phyloP scores from a whole-genome alignment of 2,113 vertebrate species.

The Ailurus styani region DNA sequence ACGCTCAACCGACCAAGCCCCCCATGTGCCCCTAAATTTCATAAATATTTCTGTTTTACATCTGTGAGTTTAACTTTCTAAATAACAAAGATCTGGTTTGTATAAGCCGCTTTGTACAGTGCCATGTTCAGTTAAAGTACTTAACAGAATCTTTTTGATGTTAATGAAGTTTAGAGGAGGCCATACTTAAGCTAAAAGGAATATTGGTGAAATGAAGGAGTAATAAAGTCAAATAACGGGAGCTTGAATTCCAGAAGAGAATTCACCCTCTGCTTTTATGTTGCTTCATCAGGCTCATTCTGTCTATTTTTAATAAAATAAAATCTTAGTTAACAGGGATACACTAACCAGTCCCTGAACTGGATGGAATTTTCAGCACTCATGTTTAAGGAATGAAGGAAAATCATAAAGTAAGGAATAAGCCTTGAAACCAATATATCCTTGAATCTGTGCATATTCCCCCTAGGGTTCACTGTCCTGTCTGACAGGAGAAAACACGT shows the following conservation, averaged over 20 bases:
- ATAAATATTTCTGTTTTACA: constrained; percentile 8
- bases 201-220: not conserved
- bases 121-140: constrained; percentile 5
- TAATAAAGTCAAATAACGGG: constrained; percentile 19
- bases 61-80: constrained; percentile 9
- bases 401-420: not conserved
- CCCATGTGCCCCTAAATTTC: not conserved
- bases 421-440: not conserved
- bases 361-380: not conserved
- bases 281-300: not conserved
- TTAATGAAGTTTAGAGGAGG: constrained; percentile 20
- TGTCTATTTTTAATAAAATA: not conserved
- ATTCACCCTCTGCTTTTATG: not conserved
- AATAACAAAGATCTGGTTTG: not conserved
- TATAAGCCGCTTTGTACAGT: constrained; percentile 9
- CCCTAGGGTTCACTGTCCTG: not conserved
- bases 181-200: constrained; percentile 11
- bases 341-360: not conserved
- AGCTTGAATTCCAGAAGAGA: not conserved
- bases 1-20: not conserved
- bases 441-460: not conserved
- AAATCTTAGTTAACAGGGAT: not conserved
- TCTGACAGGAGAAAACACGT: not conserved
- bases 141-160: constrained; percentile 22
- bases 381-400: not conserved